phyloP scores from a whole-genome alignment of 2,797 vertebrate genomes.

The Staurois parvus region DNA sequence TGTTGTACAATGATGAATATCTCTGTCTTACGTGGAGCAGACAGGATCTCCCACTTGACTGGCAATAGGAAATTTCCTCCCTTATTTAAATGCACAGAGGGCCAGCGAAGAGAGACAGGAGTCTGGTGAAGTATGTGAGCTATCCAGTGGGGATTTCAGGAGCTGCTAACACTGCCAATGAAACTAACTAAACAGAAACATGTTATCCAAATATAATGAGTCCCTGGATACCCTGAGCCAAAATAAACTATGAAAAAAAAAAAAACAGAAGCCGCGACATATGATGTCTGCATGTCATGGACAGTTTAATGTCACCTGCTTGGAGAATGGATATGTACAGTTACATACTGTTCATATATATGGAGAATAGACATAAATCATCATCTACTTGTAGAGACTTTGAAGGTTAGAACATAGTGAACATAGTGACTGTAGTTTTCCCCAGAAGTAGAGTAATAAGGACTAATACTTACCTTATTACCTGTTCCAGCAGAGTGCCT shows the following conservation, averaged over 20 bases:
- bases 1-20: constrained; percentile 5
- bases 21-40: constrained; percentile 12
- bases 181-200: constrained; percentile 58
- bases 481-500: too few relatives aligned
- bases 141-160: constrained; percentile 50
- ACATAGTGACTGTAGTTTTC: too few relatives aligned
- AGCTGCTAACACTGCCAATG: constrained; percentile 48
- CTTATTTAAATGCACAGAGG: constrained; percentile 18
- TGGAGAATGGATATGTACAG: background rate
- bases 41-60: constrained; percentile 36
- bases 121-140: constrained; percentile 43
- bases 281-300: background rate
- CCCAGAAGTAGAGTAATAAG: too few relatives aligned
- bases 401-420: too few relatives aligned
- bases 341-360: background rate
- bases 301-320: background rate
- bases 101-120: constrained; percentile 23
- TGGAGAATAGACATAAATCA: too few relatives aligned
- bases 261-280: constrained; percentile 18
- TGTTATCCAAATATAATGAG: constrained; percentile 57
- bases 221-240: constrained; percentile 37
- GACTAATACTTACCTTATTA: too few relatives aligned
- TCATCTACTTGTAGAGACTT: too few relatives aligned
- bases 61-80: constrained; percentile 45
- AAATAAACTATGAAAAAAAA: constrained; percentile 5